Base-by-base conservation (phyloP, 2,888 invertebrate species). In the Yponomeuta malinellus region DNA sequence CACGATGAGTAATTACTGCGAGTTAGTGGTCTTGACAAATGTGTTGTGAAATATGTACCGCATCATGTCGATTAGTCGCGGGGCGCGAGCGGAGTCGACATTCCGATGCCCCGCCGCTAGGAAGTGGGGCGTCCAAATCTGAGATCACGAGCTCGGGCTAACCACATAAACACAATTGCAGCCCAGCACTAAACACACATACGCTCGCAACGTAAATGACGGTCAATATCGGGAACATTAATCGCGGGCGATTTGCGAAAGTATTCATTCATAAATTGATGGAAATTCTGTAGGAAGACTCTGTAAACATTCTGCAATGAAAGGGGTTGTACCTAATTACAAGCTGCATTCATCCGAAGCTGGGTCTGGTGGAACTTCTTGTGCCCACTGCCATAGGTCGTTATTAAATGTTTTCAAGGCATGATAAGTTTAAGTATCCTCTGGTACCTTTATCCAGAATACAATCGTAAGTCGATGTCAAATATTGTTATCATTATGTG, bases 401-500 rank as follows among this genome's bases (percentile, higher is more conserved):
- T 59, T 59, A 59, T 59, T 4, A 59, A 15, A 59, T 59, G 15
- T 59, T 59, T 59, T 5, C 52, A 15, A 2, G 52, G 52, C 52
- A 59, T 15, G 52, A 59, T 59, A 59, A 59, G 15, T 59, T 15
- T 59, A 15, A 59, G 52, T 59, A 59, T 59, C 15, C 1, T 59
- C 52, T 15, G 12, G 52, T 15, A 59, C 52, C 12, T 79, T 84
- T 88, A 89, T 89, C 88, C 77, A 77, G 75, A 76, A 79, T 78
- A 82, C 78, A 80, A 88, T 87, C 87, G 78, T 84, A 87, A 87
- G 82, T 83, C 82, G 79, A 81, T 83, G 88, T 90, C 90, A 88
- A 88, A 88, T 88, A 84, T 87, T 83, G 89, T 89, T 90, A 89
- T 88, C 88, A 82, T 84, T 82, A 81, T 78, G 86, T 90, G 91